Conservation (phyloP, 2,797 vertebrate genomes). For the Nyctibius grandis region DNA sequence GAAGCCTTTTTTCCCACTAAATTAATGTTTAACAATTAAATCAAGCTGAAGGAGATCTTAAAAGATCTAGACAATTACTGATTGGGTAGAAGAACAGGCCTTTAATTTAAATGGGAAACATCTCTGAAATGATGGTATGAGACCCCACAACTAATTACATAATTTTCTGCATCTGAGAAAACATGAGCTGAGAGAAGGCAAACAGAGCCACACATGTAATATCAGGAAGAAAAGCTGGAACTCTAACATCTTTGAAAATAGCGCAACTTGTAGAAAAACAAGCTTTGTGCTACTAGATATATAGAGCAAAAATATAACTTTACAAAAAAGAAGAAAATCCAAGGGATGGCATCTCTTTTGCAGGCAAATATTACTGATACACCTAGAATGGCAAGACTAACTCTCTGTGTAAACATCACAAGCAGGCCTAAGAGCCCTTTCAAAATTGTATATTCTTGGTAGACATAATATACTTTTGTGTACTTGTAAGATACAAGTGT, state of each 20-base stretch:
- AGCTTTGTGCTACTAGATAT: conserved; percentile 27
- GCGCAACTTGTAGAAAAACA: conserved; percentile 41
- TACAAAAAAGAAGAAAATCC: background rate
- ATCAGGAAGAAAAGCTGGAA: conserved; percentile 60
- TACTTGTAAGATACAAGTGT: conserved; percentile 31
- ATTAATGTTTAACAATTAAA: conserved; percentile 86
- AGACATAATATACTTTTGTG: conserved; percentile 43
- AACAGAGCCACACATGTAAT: conserved; percentile 78
- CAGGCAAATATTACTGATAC: background rate
- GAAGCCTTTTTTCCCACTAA: conserved; percentile 79
- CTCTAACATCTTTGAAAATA: conserved; percentile 58
- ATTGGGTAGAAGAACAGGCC: conserved; percentile 79
- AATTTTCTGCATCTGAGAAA: conserved; percentile 96
- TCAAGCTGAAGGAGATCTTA: conserved; percentile 79
- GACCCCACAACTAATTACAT: conserved; percentile 90
- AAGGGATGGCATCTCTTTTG: background rate
- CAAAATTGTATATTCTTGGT: conserved; percentile 27
- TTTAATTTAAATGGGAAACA: conserved; percentile 86
- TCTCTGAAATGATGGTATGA: conserved; percentile 78
- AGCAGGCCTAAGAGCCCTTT: conserved; percentile 48
- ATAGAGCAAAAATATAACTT: background rate
- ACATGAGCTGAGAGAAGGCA: conserved; percentile 82
- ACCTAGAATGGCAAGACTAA: background rate
- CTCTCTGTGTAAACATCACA: conserved; percentile 22
- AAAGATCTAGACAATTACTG: conserved; percentile 82